Evolutionary conservation across 2,113 vertebrate genomes (phyloP).

Genomic region (Telmatochromis sp.): DNA sequence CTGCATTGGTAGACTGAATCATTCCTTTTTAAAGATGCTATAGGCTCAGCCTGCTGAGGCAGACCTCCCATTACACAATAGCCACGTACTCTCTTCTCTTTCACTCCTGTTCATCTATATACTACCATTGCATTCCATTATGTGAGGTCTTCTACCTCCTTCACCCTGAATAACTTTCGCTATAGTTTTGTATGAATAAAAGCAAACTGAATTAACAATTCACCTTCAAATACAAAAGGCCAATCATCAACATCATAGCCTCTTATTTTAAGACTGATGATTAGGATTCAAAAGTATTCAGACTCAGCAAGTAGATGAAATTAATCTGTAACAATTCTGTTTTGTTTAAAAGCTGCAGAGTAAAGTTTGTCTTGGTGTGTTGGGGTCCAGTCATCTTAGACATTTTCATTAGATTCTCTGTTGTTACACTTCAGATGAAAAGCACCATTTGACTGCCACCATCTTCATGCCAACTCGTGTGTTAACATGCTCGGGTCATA

Average conservation of each 20-base stretch:
- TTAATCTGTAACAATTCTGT: not conserved
- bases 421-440: not conserved
- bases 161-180: not conserved
- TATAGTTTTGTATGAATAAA: not conserved
- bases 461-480: slow-evolving; percentile 11
- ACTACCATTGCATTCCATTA: not conserved
- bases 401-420: not conserved
- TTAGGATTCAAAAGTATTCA: not conserved
- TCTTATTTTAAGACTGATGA: not conserved
- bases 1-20: not conserved
- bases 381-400: not conserved
- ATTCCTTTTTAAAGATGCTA: not conserved
- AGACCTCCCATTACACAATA: not conserved
- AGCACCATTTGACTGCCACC: not conserved
- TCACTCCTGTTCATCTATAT: not conserved
- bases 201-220: not conserved
- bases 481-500: slow-evolving; percentile 55
- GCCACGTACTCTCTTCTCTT: not conserved
- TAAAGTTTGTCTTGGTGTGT: not conserved
- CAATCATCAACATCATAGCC: not conserved
- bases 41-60: not conserved
- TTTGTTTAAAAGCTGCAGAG: not conserved
- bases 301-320: not conserved
- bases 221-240: not conserved
- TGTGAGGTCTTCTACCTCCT: not conserved